Evolutionary conservation across 2,888 invertebrate species (phyloP), one percentile per base, ranked within the genome.

Genomic region (Eupelmus urozonus): DNA sequence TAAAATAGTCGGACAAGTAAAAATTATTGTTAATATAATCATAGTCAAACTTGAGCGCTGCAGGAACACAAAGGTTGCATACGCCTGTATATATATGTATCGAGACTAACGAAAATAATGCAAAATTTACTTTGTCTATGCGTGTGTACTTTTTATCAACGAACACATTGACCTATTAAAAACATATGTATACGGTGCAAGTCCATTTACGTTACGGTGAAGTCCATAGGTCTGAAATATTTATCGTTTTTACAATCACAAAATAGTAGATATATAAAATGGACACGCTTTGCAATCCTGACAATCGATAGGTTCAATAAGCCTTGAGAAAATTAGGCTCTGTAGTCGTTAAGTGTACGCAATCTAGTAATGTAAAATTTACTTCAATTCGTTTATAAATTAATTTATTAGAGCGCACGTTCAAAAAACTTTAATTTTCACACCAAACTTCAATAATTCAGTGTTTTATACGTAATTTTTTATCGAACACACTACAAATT

Each of bases 1-100:
- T 80, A 83, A 82, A 83, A 83, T 80, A 81, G 65, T 79, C 71
- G 60, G 63, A 60, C 73, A 80, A 4, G 63, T 59, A 60, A 42
- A 40, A 49, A 75, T 60, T 45, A 75, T 66, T 42, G 60, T 55
- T 23, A 27, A 71, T 60, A 29, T 40, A 70, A 53, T 45, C 1
- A 23, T 66, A 60, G 42, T 77, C 73, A 82, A 78, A 80, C 57
- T 79, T 80, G 57, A 76, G 73, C 74, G 73, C 74, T 81, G 76
- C 71, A 81, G 72, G 66, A 82, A 82, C 79, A 80, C 80, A 79
- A 74, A 63, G 42, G 53, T 45, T 66, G 27, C 51, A 75, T 57
- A 69, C 55, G 66, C 25, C 25, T 57, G 23, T 20, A 20, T 75
- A 55, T 45, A 29, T 59, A 42, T 34, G 29, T 40, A 29, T 53